These are phyloP conservation scores for Tuta absoluta DNA, from an alignment of 2,888 invertebrate species.

Conservation along the genomic window DNA sequence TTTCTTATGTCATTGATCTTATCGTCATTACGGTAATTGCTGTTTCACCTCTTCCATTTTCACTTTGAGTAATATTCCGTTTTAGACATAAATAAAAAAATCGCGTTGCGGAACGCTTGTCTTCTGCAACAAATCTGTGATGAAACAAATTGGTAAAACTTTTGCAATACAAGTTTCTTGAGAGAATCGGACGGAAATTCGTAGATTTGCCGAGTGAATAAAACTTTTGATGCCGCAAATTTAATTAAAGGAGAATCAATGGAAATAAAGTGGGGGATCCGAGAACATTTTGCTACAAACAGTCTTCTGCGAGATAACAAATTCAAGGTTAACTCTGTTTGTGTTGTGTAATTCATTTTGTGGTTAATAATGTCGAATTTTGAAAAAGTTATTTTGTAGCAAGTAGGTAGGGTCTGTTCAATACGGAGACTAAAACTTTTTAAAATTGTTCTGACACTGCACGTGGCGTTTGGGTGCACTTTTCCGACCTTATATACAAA, in stretches of 20 bases:
- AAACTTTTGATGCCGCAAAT: constrained; percentile 18
- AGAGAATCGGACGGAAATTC: not conserved
- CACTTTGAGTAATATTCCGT: too few relatives aligned
- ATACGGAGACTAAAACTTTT: too few relatives aligned
- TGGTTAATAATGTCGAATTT: too few relatives aligned
- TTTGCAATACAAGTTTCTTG: constrained; percentile 12
- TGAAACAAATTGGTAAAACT: constrained; percentile 9
- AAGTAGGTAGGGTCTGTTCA: too few relatives aligned
- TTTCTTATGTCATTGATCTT: too few relatives aligned
- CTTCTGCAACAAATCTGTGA: not conserved
- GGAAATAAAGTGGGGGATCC: constrained; percentile 11
- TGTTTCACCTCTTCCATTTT: too few relatives aligned
- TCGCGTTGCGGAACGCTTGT: not conserved
- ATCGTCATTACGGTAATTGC: too few relatives aligned
- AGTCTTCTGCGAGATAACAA: not conserved
- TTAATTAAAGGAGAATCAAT: constrained; percentile 27
- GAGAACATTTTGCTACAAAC: constrained; percentile 23
- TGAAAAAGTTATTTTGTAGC: not conserved
- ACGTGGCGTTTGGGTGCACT: too few relatives aligned
- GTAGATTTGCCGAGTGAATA: constrained; percentile 2
- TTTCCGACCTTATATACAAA: too few relatives aligned
- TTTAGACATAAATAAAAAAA: too few relatives aligned
- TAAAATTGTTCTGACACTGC: too few relatives aligned
- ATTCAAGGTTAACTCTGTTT: not conserved
- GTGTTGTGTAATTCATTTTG: too few relatives aligned